Evolutionary conservation across 2,797 vertebrate genomes (phyloP).

Genomic region (Acanthornis magna): DNA sequence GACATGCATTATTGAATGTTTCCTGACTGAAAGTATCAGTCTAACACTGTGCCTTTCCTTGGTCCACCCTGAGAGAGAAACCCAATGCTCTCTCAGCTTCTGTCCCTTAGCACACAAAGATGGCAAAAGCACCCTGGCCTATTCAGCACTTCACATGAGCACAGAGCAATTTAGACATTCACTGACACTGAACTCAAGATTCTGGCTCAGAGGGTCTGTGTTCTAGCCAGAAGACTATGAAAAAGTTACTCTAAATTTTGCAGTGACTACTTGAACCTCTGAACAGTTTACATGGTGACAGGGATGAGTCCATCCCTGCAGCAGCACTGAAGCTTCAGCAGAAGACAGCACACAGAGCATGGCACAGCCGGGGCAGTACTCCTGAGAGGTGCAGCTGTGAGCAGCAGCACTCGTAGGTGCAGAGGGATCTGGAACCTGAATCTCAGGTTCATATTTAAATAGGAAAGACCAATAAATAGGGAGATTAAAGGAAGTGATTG

Average conservation of each 20-base stretch:
- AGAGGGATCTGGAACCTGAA: background rate
- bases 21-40: background rate
- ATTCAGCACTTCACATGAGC: background rate
- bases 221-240: background rate
- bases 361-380: accelerated
- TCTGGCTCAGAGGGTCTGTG: background rate
- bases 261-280: background rate
- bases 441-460: background rate
- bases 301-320: background rate
- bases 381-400: background rate
- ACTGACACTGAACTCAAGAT: background rate
- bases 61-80: background rate
- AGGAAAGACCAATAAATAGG: background rate
- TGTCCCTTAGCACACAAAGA: background rate
- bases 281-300: background rate
- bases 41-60: background rate
- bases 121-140: background rate
- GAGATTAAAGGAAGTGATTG: background rate
- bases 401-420: background rate
- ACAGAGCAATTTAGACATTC: background rate
- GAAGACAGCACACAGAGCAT: background rate
- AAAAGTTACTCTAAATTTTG: background rate
- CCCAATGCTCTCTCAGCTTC: background rate
- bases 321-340: background rate
- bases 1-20: background rate